Evolutionary conservation across 1,140 invertebrate genomes (phyloP).

Genomic region (Macrosteles quadrilineatus): DNA sequence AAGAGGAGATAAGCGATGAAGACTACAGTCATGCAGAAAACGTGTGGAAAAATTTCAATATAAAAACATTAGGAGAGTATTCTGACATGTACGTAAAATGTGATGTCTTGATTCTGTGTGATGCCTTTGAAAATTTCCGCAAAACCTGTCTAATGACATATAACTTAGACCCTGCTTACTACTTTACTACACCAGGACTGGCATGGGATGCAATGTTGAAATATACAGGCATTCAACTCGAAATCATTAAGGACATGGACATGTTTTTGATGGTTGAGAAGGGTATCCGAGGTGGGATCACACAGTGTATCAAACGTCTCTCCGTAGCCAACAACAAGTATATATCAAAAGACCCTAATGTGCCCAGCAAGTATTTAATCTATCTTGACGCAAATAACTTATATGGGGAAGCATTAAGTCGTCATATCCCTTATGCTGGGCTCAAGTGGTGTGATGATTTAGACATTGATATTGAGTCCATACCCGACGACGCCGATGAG

Average conservation of each 20-base stretch:
- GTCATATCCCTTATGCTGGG: neutral
- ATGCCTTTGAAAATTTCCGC: neutral
- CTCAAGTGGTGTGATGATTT: neutral
- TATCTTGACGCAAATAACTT: neutral
- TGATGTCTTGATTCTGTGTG: neutral
- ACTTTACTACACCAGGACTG: neutral
- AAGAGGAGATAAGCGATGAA: neutral
- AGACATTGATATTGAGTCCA: neutral
- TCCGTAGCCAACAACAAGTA: neutral
- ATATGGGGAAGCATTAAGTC: neutral
- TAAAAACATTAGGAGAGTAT: constrained; percentile 7
- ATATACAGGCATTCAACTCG: neutral
- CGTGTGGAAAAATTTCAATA: neutral
- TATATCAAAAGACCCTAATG: no score
- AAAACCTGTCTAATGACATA: neutral
- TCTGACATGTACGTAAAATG: neutral
- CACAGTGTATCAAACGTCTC: neutral
- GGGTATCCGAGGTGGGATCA: neutral
- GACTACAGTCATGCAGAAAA: neutral
- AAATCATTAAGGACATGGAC: neutral
- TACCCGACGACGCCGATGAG: no score
- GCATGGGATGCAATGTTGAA: neutral
- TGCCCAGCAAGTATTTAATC: no score
- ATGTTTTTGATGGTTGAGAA: neutral
- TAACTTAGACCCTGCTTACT: neutral